Conservation (phyloP, 2,888 invertebrate species). For the Spisula solida region DNA sequence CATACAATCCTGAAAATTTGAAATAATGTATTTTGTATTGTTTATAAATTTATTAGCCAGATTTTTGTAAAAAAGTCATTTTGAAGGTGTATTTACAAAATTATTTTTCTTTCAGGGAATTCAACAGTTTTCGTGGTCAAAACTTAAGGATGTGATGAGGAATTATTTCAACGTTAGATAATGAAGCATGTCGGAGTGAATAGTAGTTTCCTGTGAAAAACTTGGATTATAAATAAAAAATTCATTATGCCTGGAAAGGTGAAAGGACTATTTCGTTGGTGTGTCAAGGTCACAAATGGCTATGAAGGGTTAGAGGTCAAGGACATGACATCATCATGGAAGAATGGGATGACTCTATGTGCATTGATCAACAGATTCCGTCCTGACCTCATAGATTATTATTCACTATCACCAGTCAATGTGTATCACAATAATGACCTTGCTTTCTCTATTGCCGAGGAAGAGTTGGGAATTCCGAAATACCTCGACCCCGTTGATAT, state of each 20-base stretch:
- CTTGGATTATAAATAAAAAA: not conserved
- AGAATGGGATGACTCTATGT: constrained; percentile 69
- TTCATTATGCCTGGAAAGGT: constrained; percentile 69
- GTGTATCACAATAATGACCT: constrained; percentile 66
- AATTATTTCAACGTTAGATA: not conserved
- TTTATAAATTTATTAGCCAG: too few relatives aligned
- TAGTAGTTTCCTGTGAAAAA: not conserved
- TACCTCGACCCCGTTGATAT: constrained; percentile 68
- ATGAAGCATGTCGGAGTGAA: not conserved
- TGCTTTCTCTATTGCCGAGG: constrained; percentile 64
- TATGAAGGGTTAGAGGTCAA: constrained; percentile 59
- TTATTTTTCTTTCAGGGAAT: not conserved
- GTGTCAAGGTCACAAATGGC: constrained; percentile 62
- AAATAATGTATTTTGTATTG: too few relatives aligned
- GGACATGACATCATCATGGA: constrained; percentile 70
- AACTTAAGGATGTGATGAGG: not conserved
- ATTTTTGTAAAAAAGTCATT: too few relatives aligned
- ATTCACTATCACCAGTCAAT: constrained; percentile 60
- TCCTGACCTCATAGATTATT: constrained; percentile 67
- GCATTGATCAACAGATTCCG: constrained; percentile 67
- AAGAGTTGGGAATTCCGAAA: constrained; percentile 62
- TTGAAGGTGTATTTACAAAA: not conserved
- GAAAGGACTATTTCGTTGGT: constrained; percentile 64
- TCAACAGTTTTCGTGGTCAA: not conserved
- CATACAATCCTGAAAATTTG: too few relatives aligned